phyloP scores from a whole-genome alignment of 2,113 vertebrate species.

The Ceuthmochares aereus region DNA sequence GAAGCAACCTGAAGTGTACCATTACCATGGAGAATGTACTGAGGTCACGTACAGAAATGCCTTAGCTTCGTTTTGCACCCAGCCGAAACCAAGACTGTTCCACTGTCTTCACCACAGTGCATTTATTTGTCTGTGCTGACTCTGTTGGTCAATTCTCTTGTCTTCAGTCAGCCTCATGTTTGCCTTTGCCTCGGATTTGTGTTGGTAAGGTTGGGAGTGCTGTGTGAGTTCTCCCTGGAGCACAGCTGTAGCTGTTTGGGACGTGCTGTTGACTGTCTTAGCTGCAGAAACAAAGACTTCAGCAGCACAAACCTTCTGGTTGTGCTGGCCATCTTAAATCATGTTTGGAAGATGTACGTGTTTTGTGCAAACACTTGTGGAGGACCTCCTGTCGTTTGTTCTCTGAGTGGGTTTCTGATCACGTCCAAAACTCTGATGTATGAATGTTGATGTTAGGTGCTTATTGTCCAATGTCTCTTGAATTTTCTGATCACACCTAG shows the following conservation, averaged over 20 bases:
- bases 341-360: neutral
- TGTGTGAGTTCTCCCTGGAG: neutral
- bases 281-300: neutral
- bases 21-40: neutral
- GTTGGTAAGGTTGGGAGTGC: neutral
- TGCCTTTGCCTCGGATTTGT: slow-evolving; percentile 21
- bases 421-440: neutral
- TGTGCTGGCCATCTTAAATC: neutral
- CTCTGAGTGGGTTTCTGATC: neutral
- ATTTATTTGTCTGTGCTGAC: slow-evolving; percentile 15
- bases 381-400: neutral
- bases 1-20: neutral
- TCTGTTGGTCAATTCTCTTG: slow-evolving; percentile 8
- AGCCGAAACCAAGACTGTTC: neutral
- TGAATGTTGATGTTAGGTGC: neutral
- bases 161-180: neutral
- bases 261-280: neutral
- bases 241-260: neutral
- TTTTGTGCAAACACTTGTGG: neutral
- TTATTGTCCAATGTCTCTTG: no score
- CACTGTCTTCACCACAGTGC: neutral
- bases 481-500: no score
- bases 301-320: neutral
- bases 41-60: neutral
- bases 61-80: neutral